Percentiles rank a stretch among this genome's conserved stretches.
Conservation (phyloP, 2,888 invertebrate genomes). For the Tinea trinotella region DNA sequence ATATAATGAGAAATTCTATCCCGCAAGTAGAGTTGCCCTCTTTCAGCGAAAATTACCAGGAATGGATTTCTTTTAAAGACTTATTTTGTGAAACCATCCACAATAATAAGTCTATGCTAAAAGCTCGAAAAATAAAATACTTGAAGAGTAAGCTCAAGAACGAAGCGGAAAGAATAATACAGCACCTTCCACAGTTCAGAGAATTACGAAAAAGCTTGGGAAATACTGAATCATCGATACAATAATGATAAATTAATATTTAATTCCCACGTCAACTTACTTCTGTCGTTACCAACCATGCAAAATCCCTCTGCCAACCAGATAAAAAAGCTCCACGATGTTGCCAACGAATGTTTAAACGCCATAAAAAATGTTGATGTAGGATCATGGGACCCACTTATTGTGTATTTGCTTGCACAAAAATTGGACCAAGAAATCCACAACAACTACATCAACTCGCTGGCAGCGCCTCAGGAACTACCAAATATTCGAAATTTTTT, state of each 20-base stretch:
- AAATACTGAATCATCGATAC: constrained; percentile 25
- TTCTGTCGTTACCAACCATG: constrained; percentile 23
- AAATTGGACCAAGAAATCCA: constrained; percentile 24
- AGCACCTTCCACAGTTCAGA: constrained; percentile 25
- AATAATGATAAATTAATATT: constrained; percentile 24
- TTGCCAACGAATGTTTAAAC: constrained; percentile 23
- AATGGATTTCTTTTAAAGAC: constrained; percentile 25
- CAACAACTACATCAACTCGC: constrained; percentile 23
- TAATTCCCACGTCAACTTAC: constrained; percentile 22
- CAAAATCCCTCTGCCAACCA: constrained; percentile 21
- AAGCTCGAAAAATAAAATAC: constrained; percentile 27
- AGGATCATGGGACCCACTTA: constrained; percentile 24
- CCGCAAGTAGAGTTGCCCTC: constrained; percentile 23
- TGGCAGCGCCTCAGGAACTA: constrained; percentile 22
- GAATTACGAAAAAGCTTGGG: constrained; percentile 26
- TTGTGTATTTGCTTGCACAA: constrained; percentile 23
- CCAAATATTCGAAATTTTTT: constrained; percentile 22
- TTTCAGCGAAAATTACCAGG: constrained; percentile 24
- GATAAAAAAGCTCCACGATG: constrained; percentile 25
- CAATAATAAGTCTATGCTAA: constrained; percentile 23
- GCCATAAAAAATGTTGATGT: constrained; percentile 24
- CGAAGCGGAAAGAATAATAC: constrained; percentile 27
- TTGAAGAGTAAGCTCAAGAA: constrained; percentile 24
- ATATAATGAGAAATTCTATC: constrained; percentile 20
- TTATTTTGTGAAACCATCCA: constrained; percentile 26